Base-by-base conservation (phyloP, 30 jellyfish, hydroid and myxozoan species). In the Catostylus mosaicus region DNA sequence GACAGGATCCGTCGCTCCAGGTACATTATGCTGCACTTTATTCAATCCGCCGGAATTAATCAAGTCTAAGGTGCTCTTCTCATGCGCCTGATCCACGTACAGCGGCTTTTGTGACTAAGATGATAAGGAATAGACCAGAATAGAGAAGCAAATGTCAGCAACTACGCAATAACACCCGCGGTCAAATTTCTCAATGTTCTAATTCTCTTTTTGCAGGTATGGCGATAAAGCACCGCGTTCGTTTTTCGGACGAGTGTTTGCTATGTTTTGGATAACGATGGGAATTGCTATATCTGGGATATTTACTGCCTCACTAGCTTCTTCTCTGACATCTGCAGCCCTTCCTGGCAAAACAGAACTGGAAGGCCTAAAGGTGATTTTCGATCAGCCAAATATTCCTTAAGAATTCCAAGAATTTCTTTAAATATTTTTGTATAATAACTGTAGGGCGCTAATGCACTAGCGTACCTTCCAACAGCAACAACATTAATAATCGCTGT, bases 301-400 rank as follows among this genome's bases (percentile, higher is more conserved):
- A 29, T 67, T 81, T 38, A 81, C 91, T 22, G 91, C 91, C 7
- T 81, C 91, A 38, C 91, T 81, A 31, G 22, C 91, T 16, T 66
- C 91, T 3, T 62, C 91, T 12, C 0, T 81, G 82, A 81, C 91
- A 19, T 81, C 91, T 3, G 91, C 91, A 14, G 34, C 72, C 27
- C 67, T 81, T 32, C 67, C 59, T 33, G 82, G 59, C 19, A 65
- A 36, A 79, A 62, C 81, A 27, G 35, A 63, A 27, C 40, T 79
- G 45, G 36, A 5, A 12, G 64, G 66, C 43, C 14, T 31, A 43
- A 62, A 30, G 73, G 89, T 79, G 36, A 3, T 14, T 50, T 27
- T 50, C 20, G 14, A 5, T 50, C 14, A 40, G 11, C 54, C 54
- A 14, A 5, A 14, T 7, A 7, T 40, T 40, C 7, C 54, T 5